Conservation (phyloP, 2,113 vertebrate genomes). For the Petromus typicus region DNA sequence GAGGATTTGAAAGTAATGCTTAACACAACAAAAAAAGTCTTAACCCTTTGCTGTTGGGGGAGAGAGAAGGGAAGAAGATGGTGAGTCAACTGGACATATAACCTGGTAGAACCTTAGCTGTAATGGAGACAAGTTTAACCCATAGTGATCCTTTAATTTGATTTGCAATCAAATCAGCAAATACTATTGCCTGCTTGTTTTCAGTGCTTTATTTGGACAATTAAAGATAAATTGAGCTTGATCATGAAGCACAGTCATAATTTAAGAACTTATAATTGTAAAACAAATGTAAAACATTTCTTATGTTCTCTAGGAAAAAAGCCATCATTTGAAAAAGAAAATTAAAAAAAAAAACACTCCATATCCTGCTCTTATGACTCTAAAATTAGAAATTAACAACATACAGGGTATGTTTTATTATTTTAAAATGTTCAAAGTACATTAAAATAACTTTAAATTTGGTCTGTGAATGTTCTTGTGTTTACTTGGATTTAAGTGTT, state of each 20-base stretch:
- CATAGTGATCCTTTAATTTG: constrained; percentile 23
- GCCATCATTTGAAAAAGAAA: background rate
- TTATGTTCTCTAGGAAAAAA: constrained; percentile 50
- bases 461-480: background rate
- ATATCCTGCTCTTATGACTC: background rate
- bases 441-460: constrained; percentile 50
- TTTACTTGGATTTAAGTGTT: constrained; percentile 55
- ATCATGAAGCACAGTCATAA: constrained; percentile 61
- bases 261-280: constrained; percentile 58
- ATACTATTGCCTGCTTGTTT: background rate
- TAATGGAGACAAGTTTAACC: background rate
- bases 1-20: constrained; percentile 22
- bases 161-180: constrained; percentile 33
- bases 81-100: background rate
- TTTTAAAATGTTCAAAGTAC: constrained; percentile 37
- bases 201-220: constrained; percentile 46
- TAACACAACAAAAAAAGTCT: background rate
- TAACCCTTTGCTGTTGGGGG: background rate
- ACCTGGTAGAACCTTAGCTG: background rate
- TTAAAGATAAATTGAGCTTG: constrained; percentile 60
- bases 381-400: constrained; percentile 60
- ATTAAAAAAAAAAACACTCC: background rate
- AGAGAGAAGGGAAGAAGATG: background rate
- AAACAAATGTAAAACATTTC: constrained; percentile 53
- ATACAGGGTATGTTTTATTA: background rate